phyloP scores from a whole-genome alignment of 2,888 invertebrate genomes.

The Perdita meconis region DNA sequence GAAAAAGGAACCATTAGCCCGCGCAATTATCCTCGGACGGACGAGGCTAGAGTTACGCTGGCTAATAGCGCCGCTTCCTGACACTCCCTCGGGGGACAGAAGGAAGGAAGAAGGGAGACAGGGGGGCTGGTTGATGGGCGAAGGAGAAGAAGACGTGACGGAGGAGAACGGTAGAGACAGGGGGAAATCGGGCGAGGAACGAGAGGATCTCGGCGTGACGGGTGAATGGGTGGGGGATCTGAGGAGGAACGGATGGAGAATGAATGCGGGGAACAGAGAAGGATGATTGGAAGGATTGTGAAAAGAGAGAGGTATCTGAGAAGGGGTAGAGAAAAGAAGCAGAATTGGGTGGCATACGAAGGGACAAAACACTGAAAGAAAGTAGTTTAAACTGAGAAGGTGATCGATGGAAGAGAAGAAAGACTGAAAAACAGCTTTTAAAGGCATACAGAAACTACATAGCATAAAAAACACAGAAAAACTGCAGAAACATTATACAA shows the following conservation, averaged over 20 bases:
- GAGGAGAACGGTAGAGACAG: slow-evolving; percentile 15
- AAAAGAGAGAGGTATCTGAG: background rate
- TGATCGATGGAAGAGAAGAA: too few species aligned
- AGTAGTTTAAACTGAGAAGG: too few species aligned
- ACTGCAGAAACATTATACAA: too few species aligned
- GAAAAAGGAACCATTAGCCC: slow-evolving; percentile 77
- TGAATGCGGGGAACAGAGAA: background rate
- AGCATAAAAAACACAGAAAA: too few species aligned
- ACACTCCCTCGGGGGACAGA: slow-evolving; percentile 77
- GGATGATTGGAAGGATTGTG: slow-evolving; percentile 7
- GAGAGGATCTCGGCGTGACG: slow-evolving; percentile 16
- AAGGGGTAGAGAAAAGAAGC: background rate
- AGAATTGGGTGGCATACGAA: too few species aligned
- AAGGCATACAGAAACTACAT: too few species aligned
- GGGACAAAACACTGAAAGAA: too few species aligned
- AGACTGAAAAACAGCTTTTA: too few species aligned
- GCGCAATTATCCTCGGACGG: slow-evolving; percentile 80
- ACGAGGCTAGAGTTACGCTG: slow-evolving; percentile 77
- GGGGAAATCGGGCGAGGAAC: background rate
- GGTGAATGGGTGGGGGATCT: background rate
- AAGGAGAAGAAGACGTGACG: background rate
- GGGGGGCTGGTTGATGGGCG: background rate
- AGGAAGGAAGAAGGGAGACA: background rate
- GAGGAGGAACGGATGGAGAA: background rate
- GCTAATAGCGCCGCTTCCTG: slow-evolving; percentile 81